phyloP scores from a whole-genome alignment of 2,113 vertebrate species.

The Varanus salvator region DNA sequence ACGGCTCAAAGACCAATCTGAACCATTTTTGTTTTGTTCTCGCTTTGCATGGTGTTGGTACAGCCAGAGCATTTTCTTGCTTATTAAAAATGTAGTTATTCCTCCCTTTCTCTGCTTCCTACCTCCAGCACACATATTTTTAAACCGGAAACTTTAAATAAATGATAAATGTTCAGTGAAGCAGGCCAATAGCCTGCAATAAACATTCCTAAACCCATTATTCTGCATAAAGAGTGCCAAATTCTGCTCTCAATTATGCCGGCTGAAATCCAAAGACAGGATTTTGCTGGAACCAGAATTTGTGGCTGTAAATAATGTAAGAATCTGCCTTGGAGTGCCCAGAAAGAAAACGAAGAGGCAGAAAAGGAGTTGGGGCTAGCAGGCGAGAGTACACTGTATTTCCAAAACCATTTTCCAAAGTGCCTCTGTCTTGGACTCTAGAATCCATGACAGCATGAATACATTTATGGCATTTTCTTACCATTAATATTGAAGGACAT shows the following conservation, averaged over 20 bases:
- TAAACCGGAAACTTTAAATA: conserved; percentile 29
- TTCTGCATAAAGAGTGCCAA: conserved; percentile 20
- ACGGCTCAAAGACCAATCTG: not conserved
- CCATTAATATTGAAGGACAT: conserved; percentile 25
- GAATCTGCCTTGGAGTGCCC: not conserved
- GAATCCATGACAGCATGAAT: not conserved
- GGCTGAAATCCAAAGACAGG: conserved; percentile 21
- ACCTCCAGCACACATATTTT: not conserved
- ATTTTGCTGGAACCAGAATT: conserved; percentile 18
- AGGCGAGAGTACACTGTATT: not conserved
- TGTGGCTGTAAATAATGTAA: conserved; percentile 3
- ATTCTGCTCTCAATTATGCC: conserved; percentile 23
- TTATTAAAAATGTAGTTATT: conserved; percentile 1
- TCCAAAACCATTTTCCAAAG: conserved; percentile 18
- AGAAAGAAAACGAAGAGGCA: not conserved
- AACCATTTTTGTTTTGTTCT: not conserved
- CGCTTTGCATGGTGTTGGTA: not conserved
- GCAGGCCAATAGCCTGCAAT: conserved; percentile 26
- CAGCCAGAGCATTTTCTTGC: not conserved
- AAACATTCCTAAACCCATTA: conserved; percentile 24
- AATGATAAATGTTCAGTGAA: conserved; percentile 29
- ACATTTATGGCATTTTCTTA: conserved; percentile 29
- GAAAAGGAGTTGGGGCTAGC: not conserved
- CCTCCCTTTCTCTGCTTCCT: too few relatives aligned
- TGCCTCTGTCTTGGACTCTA: not conserved